These are phyloP conservation scores for Papilio polytes DNA, from an alignment of 1,140 invertebrate genomes.

Conservation along the genomic window DNA sequence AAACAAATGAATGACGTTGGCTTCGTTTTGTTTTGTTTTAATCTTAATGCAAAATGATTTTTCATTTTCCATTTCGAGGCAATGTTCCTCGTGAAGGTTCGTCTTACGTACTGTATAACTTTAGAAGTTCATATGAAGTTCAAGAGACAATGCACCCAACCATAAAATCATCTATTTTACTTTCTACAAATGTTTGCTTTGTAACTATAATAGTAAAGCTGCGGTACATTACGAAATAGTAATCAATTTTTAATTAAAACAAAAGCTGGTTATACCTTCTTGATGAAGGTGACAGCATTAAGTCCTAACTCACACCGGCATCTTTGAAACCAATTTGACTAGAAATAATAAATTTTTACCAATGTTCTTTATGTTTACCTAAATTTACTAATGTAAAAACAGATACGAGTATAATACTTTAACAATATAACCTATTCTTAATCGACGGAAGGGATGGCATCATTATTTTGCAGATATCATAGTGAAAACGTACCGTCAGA, in stretches of 20 bases:
- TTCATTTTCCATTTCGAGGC: neutral
- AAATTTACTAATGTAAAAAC: too few relatives aligned
- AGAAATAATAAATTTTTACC: too few relatives aligned
- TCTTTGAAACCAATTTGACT: too few relatives aligned
- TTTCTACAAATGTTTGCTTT: neutral
- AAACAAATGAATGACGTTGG: too few relatives aligned
- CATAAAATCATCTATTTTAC: neutral
- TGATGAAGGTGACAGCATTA: neutral
- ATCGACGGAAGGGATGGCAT: too few relatives aligned
- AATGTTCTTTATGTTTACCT: too few relatives aligned
- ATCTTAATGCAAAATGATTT: neutral
- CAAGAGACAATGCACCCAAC: neutral
- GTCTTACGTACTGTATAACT: neutral
- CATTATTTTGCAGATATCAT: too few relatives aligned
- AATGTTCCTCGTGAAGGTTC: neutral
- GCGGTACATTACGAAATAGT: neutral
- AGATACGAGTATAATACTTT: too few relatives aligned
- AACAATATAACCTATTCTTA: too few relatives aligned
- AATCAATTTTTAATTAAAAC: neutral
- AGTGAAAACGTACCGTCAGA: neutral
- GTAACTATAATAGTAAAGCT: neutral
- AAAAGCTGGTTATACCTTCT: neutral
- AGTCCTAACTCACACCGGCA: neutral
- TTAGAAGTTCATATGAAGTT: conserved; percentile 1
- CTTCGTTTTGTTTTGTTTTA: too few relatives aligned